Evolutionary conservation across 2,888 invertebrate genomes (phyloP).

Genomic region (Lochmaea capreae): DNA sequence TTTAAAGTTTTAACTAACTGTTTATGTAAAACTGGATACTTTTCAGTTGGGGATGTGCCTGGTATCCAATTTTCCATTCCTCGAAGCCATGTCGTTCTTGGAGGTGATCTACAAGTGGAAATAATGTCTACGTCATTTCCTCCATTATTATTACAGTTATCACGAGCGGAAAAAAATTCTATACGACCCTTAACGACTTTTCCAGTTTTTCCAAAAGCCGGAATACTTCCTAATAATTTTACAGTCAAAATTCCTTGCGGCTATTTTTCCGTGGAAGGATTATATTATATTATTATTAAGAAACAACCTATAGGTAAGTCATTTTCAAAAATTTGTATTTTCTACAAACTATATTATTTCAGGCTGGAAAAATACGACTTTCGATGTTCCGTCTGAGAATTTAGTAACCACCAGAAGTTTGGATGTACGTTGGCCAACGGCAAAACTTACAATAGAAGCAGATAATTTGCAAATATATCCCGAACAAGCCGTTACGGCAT

Average conservation of each 20-base stretch:
- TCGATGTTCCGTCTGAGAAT: constrained; percentile 47
- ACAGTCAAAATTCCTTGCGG: constrained; percentile 73
- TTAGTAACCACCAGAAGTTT: constrained; percentile 69
- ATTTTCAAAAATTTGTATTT: no score
- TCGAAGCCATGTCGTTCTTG: constrained; percentile 80
- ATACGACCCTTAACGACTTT: constrained; percentile 61
- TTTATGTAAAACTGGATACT: neutral
- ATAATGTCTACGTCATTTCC: constrained; percentile 67
- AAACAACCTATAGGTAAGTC: constrained; percentile 55
- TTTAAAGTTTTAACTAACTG: neutral
- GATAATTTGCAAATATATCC: constrained; percentile 85
- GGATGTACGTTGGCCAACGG: constrained; percentile 86
- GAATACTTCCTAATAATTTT: constrained; percentile 59
- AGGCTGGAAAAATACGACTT: constrained; percentile 41
- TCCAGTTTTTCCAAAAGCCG: constrained; percentile 62
- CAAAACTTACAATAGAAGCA: constrained; percentile 77
- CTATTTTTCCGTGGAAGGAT: constrained; percentile 79
- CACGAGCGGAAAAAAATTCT: constrained; percentile 65
- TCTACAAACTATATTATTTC: constrained; percentile 16
- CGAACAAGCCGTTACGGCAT: constrained; percentile 78
- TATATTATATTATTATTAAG: constrained; percentile 69
- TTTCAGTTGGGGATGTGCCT: constrained; percentile 60
- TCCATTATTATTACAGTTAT: constrained; percentile 63
- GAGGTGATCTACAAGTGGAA: constrained; percentile 82
- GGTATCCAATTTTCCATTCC: constrained; percentile 68